Base-by-base conservation (phyloP, 2,797 vertebrate genomes). In the Gymnopithys bicolor region DNA sequence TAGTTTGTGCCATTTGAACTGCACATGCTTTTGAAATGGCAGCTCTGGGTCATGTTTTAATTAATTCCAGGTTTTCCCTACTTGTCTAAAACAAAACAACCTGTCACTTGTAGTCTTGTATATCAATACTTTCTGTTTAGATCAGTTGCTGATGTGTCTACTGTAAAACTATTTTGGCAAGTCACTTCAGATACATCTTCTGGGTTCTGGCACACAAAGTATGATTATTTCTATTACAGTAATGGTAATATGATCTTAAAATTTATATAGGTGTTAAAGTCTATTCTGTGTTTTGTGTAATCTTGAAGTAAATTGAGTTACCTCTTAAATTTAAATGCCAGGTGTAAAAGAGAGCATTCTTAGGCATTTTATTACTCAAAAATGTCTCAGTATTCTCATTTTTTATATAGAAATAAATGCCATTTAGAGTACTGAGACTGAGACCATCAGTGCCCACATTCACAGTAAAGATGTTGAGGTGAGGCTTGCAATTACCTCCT, bases 221-320 rank as follows among this genome's bases (percentile, higher is more conserved):
- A 9, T 0, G 0, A 7, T 91, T 52, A 10, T 56, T n/a, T 80
- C 0, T 0, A 13, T 64, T 52, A 41, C 25, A n/a, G 14, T 46
- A 63, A 37, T 21, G 41, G 39, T 39, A 19, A 49, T 19, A 39
- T 69, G 52, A 68, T 48, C 30, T 64, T 84, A 43, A 70, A 77
- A 60, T 60, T 45, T 16, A 9, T 33, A 5, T 17, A n/a, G 23
- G 11, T 66, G 3, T 55, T 39, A 2, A 64, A 66, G 32, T 33
- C 46, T 7, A 2, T 45, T 74, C 37, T 41, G 1, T 46, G 2
- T 70, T 84, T 63, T 59, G 18, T 41, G 39, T 71, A 22, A 23
- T 52, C 14, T 64, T 62, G 7, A 78, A 80, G n/a, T 33, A 39
- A 85, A 60, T 16, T 1, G 37, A 48, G 6, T 63, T 77, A 1